These are phyloP conservation scores for Cryptus armator DNA, from an alignment of 2,888 invertebrate species.

Conservation along the genomic window DNA sequence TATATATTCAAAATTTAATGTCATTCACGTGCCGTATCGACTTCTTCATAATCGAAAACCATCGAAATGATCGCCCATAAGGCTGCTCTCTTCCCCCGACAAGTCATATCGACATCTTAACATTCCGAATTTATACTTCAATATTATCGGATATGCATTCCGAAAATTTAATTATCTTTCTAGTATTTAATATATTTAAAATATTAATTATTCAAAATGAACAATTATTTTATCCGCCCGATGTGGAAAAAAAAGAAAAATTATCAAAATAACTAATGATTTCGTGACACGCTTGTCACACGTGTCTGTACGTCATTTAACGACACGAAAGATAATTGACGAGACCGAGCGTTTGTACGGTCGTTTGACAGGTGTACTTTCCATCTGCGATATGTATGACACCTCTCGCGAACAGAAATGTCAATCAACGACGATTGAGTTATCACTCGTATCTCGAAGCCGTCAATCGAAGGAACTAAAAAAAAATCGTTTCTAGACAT, in stretches of 20 bases:
- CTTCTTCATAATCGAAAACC: not conserved
- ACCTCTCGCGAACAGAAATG: slow-evolving; percentile 42
- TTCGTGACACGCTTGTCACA: not conserved
- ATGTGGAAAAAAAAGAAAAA: too few relatives aligned
- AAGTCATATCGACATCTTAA: slow-evolving; percentile 1
- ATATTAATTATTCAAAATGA: not conserved
- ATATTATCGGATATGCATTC: not conserved
- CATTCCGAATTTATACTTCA: not conserved
- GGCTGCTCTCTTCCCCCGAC: not conserved
- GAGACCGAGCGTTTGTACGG: not conserved
- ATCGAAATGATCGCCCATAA: not conserved
- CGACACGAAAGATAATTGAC: slow-evolving; percentile 1
- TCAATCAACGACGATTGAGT: slow-evolving; percentile 56
- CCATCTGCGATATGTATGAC: slow-evolving; percentile 23
- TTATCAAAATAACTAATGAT: not conserved
- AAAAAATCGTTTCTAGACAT: not conserved
- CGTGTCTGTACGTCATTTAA: not conserved
- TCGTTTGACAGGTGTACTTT: slow-evolving; percentile 34
- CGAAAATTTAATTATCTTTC: not conserved
- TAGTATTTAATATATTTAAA: not conserved
- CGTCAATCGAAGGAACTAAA: slow-evolving; percentile 4
- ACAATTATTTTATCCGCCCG: too few relatives aligned
- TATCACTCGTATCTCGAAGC: slow-evolving; percentile 23
- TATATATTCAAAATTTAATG: slow-evolving; percentile 11
- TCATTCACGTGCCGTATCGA: not conserved